Conservation (phyloP, 2,113 vertebrate genomes). For the Zosterops borbonicus region DNA sequence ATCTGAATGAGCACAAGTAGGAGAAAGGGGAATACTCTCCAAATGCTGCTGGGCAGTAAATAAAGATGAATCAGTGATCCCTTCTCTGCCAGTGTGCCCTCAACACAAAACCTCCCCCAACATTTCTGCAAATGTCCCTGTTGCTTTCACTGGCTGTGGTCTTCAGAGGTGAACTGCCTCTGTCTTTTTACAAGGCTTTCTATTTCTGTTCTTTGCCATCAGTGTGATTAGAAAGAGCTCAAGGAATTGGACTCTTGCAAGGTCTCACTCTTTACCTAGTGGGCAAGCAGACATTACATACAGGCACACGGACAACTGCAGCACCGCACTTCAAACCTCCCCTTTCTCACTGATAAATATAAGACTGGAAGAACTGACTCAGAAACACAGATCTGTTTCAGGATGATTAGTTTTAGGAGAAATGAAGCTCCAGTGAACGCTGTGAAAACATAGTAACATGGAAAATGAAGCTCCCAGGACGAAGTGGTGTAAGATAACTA, state of each 20-base stretch:
- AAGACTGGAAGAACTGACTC: neutral
- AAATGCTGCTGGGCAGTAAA: neutral
- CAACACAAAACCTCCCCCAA: neutral
- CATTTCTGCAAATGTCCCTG: neutral
- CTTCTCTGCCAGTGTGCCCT: neutral
- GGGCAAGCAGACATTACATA: neutral
- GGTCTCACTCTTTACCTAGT: neutral
- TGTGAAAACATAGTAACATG: neutral
- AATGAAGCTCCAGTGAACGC: neutral
- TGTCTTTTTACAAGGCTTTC: neutral
- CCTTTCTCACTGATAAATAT: neutral
- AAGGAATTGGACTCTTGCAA: neutral
- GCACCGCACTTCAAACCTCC: rapidly evolving
- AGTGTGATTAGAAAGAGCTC: neutral
- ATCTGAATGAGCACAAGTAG: neutral
- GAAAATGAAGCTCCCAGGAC: neutral
- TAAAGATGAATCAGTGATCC: neutral
- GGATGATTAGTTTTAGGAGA: neutral
- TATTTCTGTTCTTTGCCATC: neutral
- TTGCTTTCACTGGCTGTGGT: neutral
- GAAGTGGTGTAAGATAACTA: neutral
- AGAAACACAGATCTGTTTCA: neutral
- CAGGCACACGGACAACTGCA: neutral
- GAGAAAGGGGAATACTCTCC: neutral
- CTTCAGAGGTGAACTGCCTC: neutral